phyloP scores from a whole-genome alignment of 1,140 invertebrate genomes.

The Cheumatopsyche charites region DNA sequence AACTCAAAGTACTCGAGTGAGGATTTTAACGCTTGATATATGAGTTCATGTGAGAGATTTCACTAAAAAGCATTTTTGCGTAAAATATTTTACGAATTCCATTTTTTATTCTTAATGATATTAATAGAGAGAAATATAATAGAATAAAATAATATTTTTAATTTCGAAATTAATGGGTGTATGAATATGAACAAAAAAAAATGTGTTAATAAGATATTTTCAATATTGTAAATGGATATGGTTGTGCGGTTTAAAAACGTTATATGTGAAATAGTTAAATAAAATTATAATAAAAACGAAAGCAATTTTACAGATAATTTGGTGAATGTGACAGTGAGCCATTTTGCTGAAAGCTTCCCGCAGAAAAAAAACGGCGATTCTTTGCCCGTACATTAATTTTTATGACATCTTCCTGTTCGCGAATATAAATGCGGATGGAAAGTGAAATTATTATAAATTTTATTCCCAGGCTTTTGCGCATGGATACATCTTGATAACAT shows the following conservation, averaged over 20 bases:
- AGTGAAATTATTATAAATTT: conserved; percentile 3
- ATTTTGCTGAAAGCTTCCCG: background rate
- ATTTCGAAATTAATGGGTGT: no score
- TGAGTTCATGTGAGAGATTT: background rate
- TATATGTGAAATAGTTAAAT: no score
- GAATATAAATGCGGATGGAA: background rate
- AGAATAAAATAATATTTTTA: background rate
- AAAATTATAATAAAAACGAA: background rate
- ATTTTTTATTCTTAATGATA: no score
- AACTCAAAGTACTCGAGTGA: background rate
- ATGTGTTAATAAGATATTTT: no score
- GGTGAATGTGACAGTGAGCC: background rate
- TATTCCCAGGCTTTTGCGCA: background rate
- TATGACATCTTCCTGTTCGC: conserved; percentile 9
- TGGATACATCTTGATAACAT: no score
- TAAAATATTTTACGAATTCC: no score
- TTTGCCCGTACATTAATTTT: conserved; percentile 17
- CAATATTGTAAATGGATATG: no score
- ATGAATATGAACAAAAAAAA: no score
- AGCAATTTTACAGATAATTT: conserved; percentile 20
- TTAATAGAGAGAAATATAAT: background rate
- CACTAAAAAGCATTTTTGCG: conserved; percentile 12
- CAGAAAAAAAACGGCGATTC: conserved; percentile 12
- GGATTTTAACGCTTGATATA: background rate
- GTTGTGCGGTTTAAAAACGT: no score